Evolutionary conservation across 2,797 vertebrate genomes (phyloP), one percentile per base, ranked within the genome.

Genomic region (Eulemur coronatus): DNA sequence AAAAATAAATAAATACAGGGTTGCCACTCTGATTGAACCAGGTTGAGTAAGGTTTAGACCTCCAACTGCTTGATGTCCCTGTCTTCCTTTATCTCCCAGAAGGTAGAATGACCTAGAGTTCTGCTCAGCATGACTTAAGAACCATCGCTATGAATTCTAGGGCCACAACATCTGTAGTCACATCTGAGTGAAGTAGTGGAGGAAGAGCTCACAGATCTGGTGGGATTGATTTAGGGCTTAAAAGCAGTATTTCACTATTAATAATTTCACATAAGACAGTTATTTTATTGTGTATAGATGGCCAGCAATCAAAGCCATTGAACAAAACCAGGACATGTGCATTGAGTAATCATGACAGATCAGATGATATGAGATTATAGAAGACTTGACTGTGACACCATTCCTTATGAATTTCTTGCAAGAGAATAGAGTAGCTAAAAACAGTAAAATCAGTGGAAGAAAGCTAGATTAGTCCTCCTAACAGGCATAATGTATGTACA

Each of bases 1-100:
- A 18, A 17, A 88, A 81, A 30, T 76, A 26, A 57, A 41, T 22
- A 41, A 82, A 30, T 20, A 43, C 30, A 89, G 5, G 3, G 33
- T 30, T 61, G 33, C 4, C 57, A 30, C 10, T 46, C 20, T 11
- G 12, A 8, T 28, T 65, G n/a, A 93, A 86, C 30, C 22, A 80
- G n/a, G 22, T 7, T 9, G 13, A 75, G 43, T 5, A 24, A 65
- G 26, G 13, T 52, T 84, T 63, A 50, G 24, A 81, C 4, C 1
- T 59, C n/a, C 9, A 4, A 5, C 20, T 57, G 2, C 0, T 24
- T 0, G 7, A 52, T 10, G 24, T 0, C 9, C 5, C 7, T n/a
- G 28, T 57, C 2, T 15, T 14, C 2, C 26, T 26, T 43, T 3
- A 14, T 30, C 14, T 26, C 1, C 13, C 24, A 48, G 33, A 35